Percentiles rank a stretch among this genome's conserved stretches.
Conservation (phyloP, 2,797 vertebrate species). For the Paramormyrops hopkinsi region DNA sequence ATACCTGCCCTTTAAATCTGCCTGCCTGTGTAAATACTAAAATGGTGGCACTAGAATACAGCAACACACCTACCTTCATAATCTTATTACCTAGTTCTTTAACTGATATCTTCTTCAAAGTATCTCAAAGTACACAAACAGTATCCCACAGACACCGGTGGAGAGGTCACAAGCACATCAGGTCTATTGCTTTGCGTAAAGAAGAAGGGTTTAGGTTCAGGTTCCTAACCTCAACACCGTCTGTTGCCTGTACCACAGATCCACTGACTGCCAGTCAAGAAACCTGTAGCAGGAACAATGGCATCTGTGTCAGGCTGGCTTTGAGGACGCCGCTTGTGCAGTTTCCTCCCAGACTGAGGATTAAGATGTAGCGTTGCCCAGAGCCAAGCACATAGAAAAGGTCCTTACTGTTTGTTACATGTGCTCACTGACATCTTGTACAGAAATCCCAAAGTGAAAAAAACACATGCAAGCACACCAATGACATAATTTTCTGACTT, state of each 20-base stretch:
- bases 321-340: not conserved
- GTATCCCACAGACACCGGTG: not conserved
- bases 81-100: not conserved
- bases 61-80: not conserved
- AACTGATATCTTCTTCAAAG: not conserved
- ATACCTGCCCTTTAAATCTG: not conserved
- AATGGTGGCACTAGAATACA: not conserved
- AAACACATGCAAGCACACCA: not conserved
- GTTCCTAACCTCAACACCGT: not conserved
- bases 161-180: not conserved
- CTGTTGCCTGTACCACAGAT: not conserved
- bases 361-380: not conserved
- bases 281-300: not conserved
- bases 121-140: not conserved
- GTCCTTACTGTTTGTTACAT: not conserved
- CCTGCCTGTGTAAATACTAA: not conserved
- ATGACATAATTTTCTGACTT: not conserved
- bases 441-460: not conserved
- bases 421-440: not conserved
- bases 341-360: not conserved
- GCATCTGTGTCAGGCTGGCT: conserved; percentile 5
- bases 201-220: not conserved
- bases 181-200: not conserved
- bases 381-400: not conserved
- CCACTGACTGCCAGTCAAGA: not conserved